Percentiles rank a stretch among this genome's conserved stretches.
phyloP scores from a whole-genome alignment of 1,140 invertebrate species.

The Drosophila lacteicornis region DNA sequence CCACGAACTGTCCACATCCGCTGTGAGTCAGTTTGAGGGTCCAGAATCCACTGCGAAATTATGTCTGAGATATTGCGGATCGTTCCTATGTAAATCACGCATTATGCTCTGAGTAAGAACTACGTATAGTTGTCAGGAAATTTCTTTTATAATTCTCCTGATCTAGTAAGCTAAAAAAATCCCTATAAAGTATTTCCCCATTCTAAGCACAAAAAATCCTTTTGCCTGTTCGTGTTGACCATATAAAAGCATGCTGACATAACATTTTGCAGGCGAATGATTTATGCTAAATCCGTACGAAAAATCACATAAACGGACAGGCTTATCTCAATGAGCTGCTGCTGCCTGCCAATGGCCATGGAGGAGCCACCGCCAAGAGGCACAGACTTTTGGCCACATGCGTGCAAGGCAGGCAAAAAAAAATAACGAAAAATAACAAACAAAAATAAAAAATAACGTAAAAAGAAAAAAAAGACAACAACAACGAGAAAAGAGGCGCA shows the following conservation, averaged over 20 bases:
- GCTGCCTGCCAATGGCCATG: conserved; percentile 45
- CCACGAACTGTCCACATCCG: conserved; percentile 32
- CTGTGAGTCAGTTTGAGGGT: conserved; percentile 16
- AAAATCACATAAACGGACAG: conserved; percentile 73
- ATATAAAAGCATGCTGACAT: conserved; percentile 62
- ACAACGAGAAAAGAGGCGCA: conserved; percentile 30
- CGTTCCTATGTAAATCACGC: neutral
- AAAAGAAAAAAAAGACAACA: conserved; percentile 10
- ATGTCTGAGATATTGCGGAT: neutral
- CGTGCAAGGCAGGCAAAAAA: conserved; percentile 49
- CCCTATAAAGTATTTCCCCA: too few relatives aligned
- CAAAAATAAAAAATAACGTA: conserved; percentile 30
- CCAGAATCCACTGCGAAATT: neutral
- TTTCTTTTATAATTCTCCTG: too few relatives aligned
- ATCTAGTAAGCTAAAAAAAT: too few relatives aligned
- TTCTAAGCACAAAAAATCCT: conserved; percentile 28
- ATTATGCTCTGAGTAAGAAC: too few relatives aligned
- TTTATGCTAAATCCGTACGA: conserved; percentile 71
- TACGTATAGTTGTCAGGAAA: neutral
- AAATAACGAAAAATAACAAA: conserved; percentile 17
- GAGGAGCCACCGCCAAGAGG: conserved; percentile 43
- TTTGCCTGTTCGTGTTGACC: conserved; percentile 22
- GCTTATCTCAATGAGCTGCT: conserved; percentile 79
- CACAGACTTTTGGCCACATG: conserved; percentile 60
- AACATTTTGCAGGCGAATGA: conserved; percentile 75